Base-by-base conservation (phyloP, 1,140 invertebrate genomes). In the Zaprionus taronus region DNA sequence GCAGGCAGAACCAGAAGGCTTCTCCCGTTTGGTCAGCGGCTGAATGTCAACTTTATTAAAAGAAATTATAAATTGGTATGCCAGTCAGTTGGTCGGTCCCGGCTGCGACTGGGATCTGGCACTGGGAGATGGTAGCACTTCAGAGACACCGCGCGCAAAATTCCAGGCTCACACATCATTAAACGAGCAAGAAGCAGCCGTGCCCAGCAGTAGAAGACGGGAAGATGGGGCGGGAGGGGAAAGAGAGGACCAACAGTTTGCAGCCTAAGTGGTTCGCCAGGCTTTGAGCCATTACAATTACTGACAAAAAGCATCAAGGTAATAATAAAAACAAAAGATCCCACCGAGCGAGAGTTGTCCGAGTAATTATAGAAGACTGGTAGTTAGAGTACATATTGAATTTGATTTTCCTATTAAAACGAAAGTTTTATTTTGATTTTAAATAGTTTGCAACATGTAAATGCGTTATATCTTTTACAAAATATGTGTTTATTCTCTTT, bases 41-140 rank as follows among this genome's bases (percentile, higher is more conserved):
- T 78, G 84, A 89, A 89, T 90, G 86, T 90, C 85, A 90, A 90
- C 85, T 90, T 90, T 90, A 90, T 90, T 90, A 90, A 90, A 90
- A 81, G 85, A 90, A 90, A 90, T 90, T 90, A 90, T 90, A 90
- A 90, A 90, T 90, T 90, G 85, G 85, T 91, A 90, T 90, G 85
- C 81, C 82, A 80, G 82, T 85, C 83, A 72, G 70, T 75, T 62
- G 51, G 72, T 36, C 66, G 49, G 47, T 17, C 22, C 22, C 34
- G 70, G 6, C 61, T 61, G 67, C 47, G 38, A 76, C 58, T 77
- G 44, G 63, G 74, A 22, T 28, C 41, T 55, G 26, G 55, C 56
- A 15, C 26, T 12, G 38, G 12, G 62, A 63, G 68, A 64, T 77
- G 81, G 58, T 38, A 72, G 70, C 70, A 85, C 85, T 80, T 85